Conservation (phyloP, 2,113 vertebrate species). For the Petromus typicus region DNA sequence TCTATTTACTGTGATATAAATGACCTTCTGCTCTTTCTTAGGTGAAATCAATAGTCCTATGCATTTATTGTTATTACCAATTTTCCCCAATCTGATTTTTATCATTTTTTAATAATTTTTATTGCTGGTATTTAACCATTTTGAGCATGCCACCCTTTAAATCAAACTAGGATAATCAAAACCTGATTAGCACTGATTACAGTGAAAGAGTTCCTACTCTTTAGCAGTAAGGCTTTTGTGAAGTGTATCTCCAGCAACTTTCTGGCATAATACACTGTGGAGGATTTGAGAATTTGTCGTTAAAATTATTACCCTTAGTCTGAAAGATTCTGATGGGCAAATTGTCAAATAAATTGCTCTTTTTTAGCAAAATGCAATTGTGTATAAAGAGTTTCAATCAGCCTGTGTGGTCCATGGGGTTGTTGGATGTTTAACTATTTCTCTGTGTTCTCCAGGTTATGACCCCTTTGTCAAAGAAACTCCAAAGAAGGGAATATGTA, state of each 20-base stretch:
- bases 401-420: background rate
- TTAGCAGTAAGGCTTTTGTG: background rate
- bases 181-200: background rate
- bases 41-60: background rate
- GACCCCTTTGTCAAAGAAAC: background rate
- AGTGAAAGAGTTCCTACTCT: background rate
- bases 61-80: background rate
- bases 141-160: background rate
- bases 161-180: background rate
- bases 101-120: constrained; percentile 34
- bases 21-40: background rate
- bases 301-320: background rate
- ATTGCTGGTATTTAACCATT: background rate
- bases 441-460: background rate
- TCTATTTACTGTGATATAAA: constrained; percentile 6
- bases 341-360: constrained; percentile 4
- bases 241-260: background rate
- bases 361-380: constrained; percentile 28
- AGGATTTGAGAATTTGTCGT: background rate
- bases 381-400: background rate
- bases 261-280: background rate
- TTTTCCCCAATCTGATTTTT: background rate
- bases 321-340: constrained; percentile 35
- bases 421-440: background rate
- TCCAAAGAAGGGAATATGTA: background rate